Percentiles rank a stretch among this genome's conserved stretches.
phyloP scores from a whole-genome alignment of 1,140 invertebrate species.

The Stegodyphus mimosarum region DNA sequence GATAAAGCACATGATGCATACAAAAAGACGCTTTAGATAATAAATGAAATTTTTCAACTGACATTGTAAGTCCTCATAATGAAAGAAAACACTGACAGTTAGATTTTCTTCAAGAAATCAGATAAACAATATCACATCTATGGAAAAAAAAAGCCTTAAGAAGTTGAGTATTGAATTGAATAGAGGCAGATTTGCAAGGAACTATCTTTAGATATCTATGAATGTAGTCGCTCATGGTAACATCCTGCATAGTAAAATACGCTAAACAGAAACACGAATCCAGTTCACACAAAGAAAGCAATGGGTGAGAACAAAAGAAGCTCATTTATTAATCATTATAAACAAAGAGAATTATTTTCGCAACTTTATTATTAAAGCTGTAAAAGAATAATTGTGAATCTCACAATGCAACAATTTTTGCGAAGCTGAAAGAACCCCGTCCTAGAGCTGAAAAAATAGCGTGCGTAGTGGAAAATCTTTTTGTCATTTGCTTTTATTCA shows the following conservation, averaged over 20 bases:
- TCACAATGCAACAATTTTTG: slow-evolving; percentile 39
- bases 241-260: slow-evolving; percentile 22
- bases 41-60: no score
- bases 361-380: slow-evolving; percentile 31
- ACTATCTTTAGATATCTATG: slow-evolving; percentile 25
- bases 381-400: slow-evolving; percentile 39
- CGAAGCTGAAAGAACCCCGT: neutral
- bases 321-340: slow-evolving; percentile 47
- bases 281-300: slow-evolving; percentile 11
- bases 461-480: slow-evolving; percentile 49
- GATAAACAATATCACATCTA: no score
- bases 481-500: slow-evolving; percentile 21
- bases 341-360: slow-evolving; percentile 42
- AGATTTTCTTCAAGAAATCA: neutral
- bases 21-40: no score
- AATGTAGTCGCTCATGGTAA: slow-evolving; percentile 13
- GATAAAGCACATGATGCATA: no score
- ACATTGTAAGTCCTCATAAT: no score
- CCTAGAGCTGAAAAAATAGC: slow-evolving; percentile 12
- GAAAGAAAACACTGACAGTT: slow-evolving; percentile 16
- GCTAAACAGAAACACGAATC: slow-evolving; percentile 8
- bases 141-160: slow-evolving; percentile 8
- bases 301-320: slow-evolving; percentile 40
- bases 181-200: slow-evolving; percentile 16
- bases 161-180: slow-evolving; percentile 37